Evolutionary conservation across 2,888 invertebrate genomes (phyloP), one percentile per base, ranked within the genome.

Genomic region (Byasa hedistus): DNA sequence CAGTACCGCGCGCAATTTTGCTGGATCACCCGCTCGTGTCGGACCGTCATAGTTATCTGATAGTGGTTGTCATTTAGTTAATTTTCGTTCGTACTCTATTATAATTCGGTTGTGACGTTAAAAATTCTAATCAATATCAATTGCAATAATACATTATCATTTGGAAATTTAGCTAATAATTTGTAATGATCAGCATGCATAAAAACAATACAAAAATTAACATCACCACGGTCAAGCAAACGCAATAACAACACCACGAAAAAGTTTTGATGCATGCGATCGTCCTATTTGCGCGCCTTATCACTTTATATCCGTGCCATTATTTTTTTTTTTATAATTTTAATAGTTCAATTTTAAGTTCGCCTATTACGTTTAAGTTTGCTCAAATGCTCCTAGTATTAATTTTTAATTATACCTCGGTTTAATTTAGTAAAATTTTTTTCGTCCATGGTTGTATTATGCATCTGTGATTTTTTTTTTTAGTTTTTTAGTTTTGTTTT

Each of bases 181-280:
- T 52, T 17, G 7, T 24, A 17, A 19, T 32, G 56, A 32, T 32
- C 3, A 27, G 63, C 51, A 48, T 57, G 63, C 57, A 56, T 52
- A 52, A 7, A 22, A 44, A 32, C 5, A 17, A 24, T 17, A 23
- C 7, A 19, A 1, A 17, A 52, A 36, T 23, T 55, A 48, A 19
- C 19, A 24, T 48, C 44, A 24, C 3, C 21, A 39, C 8, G 54
- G 19, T 44, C 39, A 3, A 24, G 55, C 44, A 23, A 56, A 23
- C 19, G 5, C 17, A 19, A 23, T 56, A 62, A 62, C 56, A 62
- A 62, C 62, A 62, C 39, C 54, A 55, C 23, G 7, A 19, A 23
- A 12, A 24, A 21, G 1, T 56, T 21, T 56, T 44, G n/a, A 23
- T 44, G 62, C 62, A 27, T 57, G 56, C 62, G 62, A 44, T 62